Conservation (phyloP, 2,113 vertebrate genomes). For the Mungos mungo region DNA sequence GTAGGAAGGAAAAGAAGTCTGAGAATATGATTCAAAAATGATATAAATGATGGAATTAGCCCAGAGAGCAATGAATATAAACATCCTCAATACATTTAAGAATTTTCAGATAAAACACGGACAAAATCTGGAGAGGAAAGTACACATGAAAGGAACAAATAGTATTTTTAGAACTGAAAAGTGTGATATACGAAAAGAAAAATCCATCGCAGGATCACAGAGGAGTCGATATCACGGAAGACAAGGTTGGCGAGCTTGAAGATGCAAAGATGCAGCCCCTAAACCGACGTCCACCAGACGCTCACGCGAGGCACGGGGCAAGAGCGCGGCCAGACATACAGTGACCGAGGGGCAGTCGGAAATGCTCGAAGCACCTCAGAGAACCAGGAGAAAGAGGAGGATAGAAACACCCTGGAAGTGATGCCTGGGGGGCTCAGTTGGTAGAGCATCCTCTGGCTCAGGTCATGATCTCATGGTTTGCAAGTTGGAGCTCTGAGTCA, state of each 20-base stretch:
- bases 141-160: not conserved
- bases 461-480: too few species aligned
- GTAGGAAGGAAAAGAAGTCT: not conserved
- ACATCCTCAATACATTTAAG: not conserved
- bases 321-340: not conserved
- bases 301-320: not conserved
- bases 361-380: not conserved
- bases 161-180: not conserved
- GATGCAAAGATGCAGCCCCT: fast-evolving
- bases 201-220: not conserved
- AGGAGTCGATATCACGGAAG: not conserved
- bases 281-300: fast-evolving
- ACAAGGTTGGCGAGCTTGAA: not conserved
- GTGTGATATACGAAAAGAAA: not conserved
- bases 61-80: too few species aligned
- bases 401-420: not conserved
- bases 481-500: too few species aligned
- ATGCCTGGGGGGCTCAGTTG: too few species aligned
- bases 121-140: not conserved
- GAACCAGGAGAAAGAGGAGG: not conserved
- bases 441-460: too few species aligned
- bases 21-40: not conserved
- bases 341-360: not conserved
- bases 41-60: not conserved
- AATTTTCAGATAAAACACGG: not conserved